phyloP scores from a whole-genome alignment of 2,797 vertebrate genomes.

The Epinephelus awoara region DNA sequence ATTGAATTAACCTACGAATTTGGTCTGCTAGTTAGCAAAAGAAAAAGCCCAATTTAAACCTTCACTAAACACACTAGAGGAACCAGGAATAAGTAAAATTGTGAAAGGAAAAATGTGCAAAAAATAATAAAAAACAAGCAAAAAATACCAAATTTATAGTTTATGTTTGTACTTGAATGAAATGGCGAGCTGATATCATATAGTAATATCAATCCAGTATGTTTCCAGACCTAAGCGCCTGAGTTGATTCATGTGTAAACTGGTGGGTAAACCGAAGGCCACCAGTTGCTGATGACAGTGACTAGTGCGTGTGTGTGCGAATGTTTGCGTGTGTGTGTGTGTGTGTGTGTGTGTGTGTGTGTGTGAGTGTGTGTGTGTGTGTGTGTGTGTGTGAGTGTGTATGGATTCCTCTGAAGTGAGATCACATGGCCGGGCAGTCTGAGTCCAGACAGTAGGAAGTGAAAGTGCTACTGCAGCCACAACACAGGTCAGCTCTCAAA shows the following conservation, averaged over 20 bases:
- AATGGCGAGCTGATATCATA: neutral
- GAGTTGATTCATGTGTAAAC: conserved; percentile 31
- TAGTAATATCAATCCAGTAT: neutral
- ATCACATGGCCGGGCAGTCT: conserved; percentile 73
- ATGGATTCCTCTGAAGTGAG: conserved; percentile 55
- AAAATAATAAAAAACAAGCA: no score
- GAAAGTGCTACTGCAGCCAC: conserved; percentile 83
- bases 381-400: conserved; percentile 20
- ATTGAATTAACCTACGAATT: neutral
- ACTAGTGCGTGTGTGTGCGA: neutral
- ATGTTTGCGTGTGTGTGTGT: neutral
- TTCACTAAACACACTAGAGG: neutral
- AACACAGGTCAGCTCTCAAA: conserved; percentile 73
- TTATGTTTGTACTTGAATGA: neutral
- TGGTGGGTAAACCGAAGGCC: conserved; percentile 9
- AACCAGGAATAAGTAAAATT: neutral
- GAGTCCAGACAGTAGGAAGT: conserved; percentile 83
- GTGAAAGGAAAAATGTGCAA: neutral
- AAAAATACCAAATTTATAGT: no score
- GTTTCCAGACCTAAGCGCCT: neutral
- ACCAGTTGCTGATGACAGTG: conserved; percentile 51
- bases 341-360: conserved; percentile 11
- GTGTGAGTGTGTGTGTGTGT: conserved; percentile 8
- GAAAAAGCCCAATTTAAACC: neutral
- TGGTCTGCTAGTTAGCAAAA: neutral